These are phyloP conservation scores for Hermetia illucens DNA, from an alignment of 1,140 invertebrate species.

Conservation along the genomic window DNA sequence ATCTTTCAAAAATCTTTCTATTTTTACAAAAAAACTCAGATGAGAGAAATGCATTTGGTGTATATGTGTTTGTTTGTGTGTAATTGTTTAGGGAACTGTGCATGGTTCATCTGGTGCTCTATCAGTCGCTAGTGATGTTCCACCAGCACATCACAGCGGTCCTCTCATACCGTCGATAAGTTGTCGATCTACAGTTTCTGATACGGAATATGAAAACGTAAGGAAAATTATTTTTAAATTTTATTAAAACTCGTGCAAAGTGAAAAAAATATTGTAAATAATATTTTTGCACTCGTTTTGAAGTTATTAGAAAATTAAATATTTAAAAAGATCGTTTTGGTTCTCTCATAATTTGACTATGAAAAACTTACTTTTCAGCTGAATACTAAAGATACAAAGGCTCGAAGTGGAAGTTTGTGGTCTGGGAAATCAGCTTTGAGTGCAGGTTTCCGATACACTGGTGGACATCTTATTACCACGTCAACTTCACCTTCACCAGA, in stretches of 20 bases:
- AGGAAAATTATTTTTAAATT: too few relatives aligned
- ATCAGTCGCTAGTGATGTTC: constrained; percentile 28
- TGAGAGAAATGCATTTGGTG: background rate
- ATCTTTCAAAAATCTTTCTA: too few relatives aligned
- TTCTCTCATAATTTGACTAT: background rate
- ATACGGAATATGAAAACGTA: constrained; percentile 82
- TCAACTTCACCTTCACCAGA: constrained; percentile 74
- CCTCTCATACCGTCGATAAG: constrained; percentile 35
- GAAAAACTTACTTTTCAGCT: too few relatives aligned
- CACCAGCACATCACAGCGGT: constrained; percentile 14
- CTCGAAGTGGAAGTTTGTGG: constrained; percentile 75
- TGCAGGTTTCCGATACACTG: constrained; percentile 76
- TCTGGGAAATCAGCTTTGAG: constrained; percentile 84
- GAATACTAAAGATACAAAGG: constrained; percentile 47
- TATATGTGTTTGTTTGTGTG: background rate
- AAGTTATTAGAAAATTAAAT: background rate
- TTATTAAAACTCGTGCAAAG: too few relatives aligned
- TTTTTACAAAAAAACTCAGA: too few relatives aligned
- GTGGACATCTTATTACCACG: constrained; percentile 73
- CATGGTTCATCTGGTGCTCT: constrained; percentile 38
- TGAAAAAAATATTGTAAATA: too few relatives aligned
- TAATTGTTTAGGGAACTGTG: constrained; percentile 39
- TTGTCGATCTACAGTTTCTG: constrained; percentile 78
- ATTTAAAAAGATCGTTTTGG: background rate
- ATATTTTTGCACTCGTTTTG: background rate